A percentile compares a stretch with the other conserved stretches of the same genome.
Conservation (phyloP, 2,797 vertebrate species). For the Pangasius mekongensis region DNA sequence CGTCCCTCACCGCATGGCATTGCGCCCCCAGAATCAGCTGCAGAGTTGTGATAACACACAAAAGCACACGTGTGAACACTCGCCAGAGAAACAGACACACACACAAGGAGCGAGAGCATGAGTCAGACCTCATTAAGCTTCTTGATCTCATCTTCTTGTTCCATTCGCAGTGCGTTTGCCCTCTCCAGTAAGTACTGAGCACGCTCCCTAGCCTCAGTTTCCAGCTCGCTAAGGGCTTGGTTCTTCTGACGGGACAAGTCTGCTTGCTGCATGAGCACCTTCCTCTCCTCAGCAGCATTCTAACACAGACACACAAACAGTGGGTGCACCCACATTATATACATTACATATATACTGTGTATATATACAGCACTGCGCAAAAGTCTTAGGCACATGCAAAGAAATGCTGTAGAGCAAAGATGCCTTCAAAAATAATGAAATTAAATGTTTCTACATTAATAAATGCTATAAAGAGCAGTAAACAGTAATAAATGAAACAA, state of each 20-base stretch:
- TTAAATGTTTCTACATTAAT: no score
- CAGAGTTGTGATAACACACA: neutral
- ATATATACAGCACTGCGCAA: no score
- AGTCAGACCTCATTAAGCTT: conserved; percentile 78
- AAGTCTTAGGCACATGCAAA: no score
- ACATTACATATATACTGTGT: neutral
- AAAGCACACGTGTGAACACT: neutral
- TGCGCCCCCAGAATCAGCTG: conserved; percentile 85
- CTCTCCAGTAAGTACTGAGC: conserved; percentile 76
- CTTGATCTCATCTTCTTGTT: conserved; percentile 89
- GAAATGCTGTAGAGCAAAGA: no score
- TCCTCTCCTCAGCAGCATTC: conserved; percentile 76
- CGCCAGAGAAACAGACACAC: conserved; percentile 8
- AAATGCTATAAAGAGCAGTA: no score
- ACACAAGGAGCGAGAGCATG: neutral
- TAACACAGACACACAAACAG: conserved; percentile 52
- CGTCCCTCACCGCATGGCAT: conserved; percentile 85
- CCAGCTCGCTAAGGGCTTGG: conserved; percentile 77
- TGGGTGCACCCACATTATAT: neutral
- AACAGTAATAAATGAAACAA: no score
- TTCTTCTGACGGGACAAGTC: conserved; percentile 71
- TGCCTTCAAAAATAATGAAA: no score
- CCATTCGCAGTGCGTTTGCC: conserved; percentile 76
- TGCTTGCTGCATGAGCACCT: conserved; percentile 72
- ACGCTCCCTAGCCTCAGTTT: conserved; percentile 76